phyloP scores from a whole-genome alignment of 2,797 vertebrate genomes.

The Syndactyla subalaris region DNA sequence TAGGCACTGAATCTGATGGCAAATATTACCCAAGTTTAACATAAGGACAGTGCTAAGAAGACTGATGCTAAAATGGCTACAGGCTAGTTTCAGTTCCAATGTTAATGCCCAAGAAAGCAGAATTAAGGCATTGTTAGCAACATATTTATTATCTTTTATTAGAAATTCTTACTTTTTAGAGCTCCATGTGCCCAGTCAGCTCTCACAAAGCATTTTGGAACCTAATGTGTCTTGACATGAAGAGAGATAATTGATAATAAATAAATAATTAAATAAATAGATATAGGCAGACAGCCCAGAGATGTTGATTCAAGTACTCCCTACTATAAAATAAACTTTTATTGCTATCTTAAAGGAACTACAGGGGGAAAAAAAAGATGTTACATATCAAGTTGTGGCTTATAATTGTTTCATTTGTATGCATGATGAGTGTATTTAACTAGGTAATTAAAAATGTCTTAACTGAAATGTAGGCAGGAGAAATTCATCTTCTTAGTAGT shows the following conservation, averaged over 20 bases:
- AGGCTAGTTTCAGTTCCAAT: neutral
- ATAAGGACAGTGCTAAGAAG: neutral
- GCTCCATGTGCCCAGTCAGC: neutral
- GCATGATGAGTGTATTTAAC: neutral
- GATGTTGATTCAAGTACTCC: neutral
- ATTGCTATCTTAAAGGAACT: neutral
- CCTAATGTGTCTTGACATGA: neutral
- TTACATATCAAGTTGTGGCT: neutral
- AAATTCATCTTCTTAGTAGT: neutral
- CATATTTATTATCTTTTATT: neutral
- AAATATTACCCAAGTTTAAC: neutral
- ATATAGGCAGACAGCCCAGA: neutral
- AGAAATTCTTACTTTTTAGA: neutral
- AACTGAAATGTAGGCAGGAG: neutral
- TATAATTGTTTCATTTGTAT: neutral
- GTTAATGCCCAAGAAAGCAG: neutral
- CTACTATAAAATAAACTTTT: neutral
- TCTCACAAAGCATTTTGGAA: neutral
- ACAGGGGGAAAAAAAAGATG: neutral
- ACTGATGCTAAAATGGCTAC: neutral
- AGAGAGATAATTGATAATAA: neutral
- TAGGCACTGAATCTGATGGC: neutral
- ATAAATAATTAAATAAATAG: neutral
- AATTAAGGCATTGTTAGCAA: neutral
- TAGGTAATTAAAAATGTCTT: neutral